Evolutionary conservation across 1,140 invertebrate genomes (phyloP).

Genomic region (Sitophilus oryzae): DNA sequence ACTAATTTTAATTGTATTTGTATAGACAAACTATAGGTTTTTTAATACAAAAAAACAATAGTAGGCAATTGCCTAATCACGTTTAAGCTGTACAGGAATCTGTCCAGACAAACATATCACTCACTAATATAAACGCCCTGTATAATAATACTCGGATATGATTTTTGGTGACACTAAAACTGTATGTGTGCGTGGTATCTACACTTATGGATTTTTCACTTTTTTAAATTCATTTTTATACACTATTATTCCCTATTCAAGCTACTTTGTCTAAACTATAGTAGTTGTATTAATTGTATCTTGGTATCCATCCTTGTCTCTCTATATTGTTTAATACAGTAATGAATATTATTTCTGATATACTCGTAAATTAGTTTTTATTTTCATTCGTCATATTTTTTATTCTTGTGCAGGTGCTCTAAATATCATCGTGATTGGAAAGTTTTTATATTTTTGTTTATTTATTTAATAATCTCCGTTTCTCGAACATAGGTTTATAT

Average conservation of each 20-base stretch:
- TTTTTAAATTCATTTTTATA: conserved; percentile 32
- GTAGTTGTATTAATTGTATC: conserved; percentile 10
- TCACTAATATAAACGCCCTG: conserved; percentile 25
- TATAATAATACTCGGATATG: conserved; percentile 36
- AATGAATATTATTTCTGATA: conserved; percentile 25
- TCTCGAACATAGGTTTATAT: too few relatives aligned
- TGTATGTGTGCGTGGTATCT: conserved; percentile 36
- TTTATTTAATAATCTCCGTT: too few relatives aligned
- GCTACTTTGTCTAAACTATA: conserved; percentile 19
- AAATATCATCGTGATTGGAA: conserved; percentile 21
- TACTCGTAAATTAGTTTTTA: conserved; percentile 19
- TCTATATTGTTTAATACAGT: conserved; percentile 20
- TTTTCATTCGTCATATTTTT: too few relatives aligned
- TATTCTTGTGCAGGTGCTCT: conserved; percentile 20
- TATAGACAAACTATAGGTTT: too few relatives aligned
- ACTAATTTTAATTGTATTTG: too few relatives aligned
- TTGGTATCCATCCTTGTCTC: conserved; percentile 16
- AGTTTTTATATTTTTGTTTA: background rate
- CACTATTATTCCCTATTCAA: conserved; percentile 28
- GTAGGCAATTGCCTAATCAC: too few relatives aligned
- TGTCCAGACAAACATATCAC: conserved; percentile 14
- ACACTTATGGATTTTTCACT: conserved; percentile 26
- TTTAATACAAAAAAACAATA: too few relatives aligned
- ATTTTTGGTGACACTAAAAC: conserved; percentile 35
- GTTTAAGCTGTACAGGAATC: background rate